Evolutionary conservation across 23 tunicate genomes (phyloP).

Genomic region (Ascidia mentula): DNA sequence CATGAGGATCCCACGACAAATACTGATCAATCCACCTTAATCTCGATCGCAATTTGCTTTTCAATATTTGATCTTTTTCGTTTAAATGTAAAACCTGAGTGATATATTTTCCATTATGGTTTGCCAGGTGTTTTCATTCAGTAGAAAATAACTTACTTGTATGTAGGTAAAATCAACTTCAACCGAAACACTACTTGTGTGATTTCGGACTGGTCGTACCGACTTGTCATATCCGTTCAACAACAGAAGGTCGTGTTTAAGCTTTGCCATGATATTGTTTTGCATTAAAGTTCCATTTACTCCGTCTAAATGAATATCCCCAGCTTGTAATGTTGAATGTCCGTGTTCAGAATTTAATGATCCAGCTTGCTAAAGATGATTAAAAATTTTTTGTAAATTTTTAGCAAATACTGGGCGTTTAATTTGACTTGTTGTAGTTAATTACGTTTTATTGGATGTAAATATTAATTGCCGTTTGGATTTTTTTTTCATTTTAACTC

Average conservation of each 20-base stretch:
- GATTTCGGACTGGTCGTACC: constrained; percentile 55
- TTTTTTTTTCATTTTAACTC: too few relatives aligned
- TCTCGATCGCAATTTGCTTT: constrained; percentile 46
- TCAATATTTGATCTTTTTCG: not conserved
- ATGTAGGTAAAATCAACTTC: constrained; percentile 52
- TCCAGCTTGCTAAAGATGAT: not conserved
- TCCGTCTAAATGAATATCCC: not conserved
- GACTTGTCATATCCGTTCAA: constrained; percentile 50
- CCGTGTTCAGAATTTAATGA: not conserved
- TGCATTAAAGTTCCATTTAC: not conserved
- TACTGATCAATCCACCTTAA: constrained; percentile 52
- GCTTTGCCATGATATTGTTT: not conserved
- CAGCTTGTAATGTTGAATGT: not conserved
- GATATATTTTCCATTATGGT: not conserved
- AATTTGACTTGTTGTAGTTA: too few relatives aligned
- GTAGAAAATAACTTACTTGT: constrained; percentile 37
- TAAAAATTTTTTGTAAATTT: too few relatives aligned
- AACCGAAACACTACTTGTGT: constrained; percentile 25
- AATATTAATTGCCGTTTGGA: too few relatives aligned
- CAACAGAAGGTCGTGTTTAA: not conserved
- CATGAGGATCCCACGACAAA: constrained; percentile 46
- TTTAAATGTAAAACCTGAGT: constrained; percentile 32
- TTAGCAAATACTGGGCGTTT: too few relatives aligned
- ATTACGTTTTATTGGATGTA: too few relatives aligned
- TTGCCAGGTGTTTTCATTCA: not conserved